Conservation (phyloP, 2,888 invertebrate genomes). For the Atrina japonica region DNA sequence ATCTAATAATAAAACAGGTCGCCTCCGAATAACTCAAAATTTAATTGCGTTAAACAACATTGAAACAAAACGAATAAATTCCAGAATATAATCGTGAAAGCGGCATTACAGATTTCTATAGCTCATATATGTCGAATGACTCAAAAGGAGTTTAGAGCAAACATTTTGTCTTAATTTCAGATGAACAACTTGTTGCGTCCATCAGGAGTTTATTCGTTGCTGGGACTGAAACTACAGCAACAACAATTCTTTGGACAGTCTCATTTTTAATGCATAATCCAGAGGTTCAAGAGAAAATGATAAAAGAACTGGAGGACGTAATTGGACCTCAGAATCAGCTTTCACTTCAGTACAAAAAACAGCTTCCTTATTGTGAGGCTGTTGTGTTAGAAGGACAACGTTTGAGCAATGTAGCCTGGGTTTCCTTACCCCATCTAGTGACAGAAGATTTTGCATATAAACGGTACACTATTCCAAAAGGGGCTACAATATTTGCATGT, state of each 20-base stretch:
- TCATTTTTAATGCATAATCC: conserved; percentile 25
- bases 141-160: too few relatives aligned
- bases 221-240: conserved; percentile 33
- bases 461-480: conserved; percentile 29
- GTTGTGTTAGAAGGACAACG: conserved; percentile 29
- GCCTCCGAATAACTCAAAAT: too few relatives aligned
- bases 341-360: conserved; percentile 3
- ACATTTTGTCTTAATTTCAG: conserved; percentile 14
- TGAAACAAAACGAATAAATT: too few relatives aligned
- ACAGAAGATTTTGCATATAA: conserved; percentile 19
- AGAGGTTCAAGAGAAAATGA: conserved; percentile 17
- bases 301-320: conserved; percentile 28
- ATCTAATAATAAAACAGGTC: too few relatives aligned
- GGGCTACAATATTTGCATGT: neutral
- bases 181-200: neutral
- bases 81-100: too few relatives aligned
- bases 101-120: too few relatives aligned
- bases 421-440: conserved; percentile 25
- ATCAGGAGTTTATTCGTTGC: conserved; percentile 23
- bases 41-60: too few relatives aligned
- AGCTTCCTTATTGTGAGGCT: conserved; percentile 32
- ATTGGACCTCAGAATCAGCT: conserved; percentile 7
- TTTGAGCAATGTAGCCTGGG: conserved; percentile 26
- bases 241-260: conserved; percentile 23
- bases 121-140: too few relatives aligned